Conservation (phyloP, 2,888 invertebrate genomes). For the Leucophora obtusa region DNA sequence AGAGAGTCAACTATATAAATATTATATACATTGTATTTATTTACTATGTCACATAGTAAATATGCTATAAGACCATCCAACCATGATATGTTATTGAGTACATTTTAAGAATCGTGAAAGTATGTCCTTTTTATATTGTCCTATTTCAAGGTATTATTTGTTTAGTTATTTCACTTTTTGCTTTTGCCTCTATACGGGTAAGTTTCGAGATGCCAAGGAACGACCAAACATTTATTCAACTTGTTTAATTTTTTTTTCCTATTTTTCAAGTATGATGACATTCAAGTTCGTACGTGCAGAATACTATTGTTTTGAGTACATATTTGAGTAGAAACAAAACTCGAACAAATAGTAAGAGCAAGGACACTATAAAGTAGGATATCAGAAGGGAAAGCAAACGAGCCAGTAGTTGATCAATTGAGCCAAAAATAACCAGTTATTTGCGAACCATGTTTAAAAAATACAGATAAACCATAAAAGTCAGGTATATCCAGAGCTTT, state of each 20-base stretch:
- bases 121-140: not conserved
- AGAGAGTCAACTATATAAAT: too few relatives aligned
- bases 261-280: not conserved
- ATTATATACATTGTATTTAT: too few relatives aligned
- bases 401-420: too few relatives aligned
- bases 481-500: too few relatives aligned
- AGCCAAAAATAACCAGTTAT: too few relatives aligned
- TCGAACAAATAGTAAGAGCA: not conserved
- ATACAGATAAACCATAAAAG: too few relatives aligned
- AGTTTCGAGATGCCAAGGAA: not conserved
- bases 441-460: too few relatives aligned
- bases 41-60: not conserved
- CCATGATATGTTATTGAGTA: conserved; percentile 6
- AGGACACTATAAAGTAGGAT: too few relatives aligned
- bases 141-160: conserved; percentile 11
- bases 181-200: not conserved
- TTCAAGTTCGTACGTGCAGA: conserved; percentile 40
- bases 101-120: not conserved
- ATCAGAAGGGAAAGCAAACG: too few relatives aligned
- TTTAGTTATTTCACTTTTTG: not conserved
- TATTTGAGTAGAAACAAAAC: not conserved
- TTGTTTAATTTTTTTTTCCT: not conserved
- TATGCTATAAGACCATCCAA: not conserved
- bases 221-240: conserved; percentile 3
- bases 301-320: conserved; percentile 18